Conservation (phyloP, 1,140 invertebrate species). For the Drosophila neocordata region DNA sequence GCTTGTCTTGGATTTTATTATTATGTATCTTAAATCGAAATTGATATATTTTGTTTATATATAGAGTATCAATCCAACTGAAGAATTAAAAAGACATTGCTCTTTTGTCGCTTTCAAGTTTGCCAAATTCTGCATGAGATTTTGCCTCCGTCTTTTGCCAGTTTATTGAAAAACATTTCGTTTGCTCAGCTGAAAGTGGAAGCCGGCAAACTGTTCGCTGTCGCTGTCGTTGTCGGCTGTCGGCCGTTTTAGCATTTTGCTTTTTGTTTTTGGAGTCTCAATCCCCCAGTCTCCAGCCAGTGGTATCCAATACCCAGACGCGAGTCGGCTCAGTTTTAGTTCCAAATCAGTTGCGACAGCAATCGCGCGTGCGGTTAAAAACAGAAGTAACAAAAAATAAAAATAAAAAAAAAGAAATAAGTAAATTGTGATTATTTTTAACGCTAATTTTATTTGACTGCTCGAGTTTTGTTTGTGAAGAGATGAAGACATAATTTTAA, state of each 20-base stretch:
- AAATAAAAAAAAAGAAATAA: background rate
- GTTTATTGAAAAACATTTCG: slow-evolving; percentile 47
- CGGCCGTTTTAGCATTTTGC: slow-evolving; percentile 3
- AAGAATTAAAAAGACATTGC: background rate
- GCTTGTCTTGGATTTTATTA: too few species aligned
- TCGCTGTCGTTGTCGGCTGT: slow-evolving; percentile 1
- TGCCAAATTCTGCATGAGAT: slow-evolving; percentile 25
- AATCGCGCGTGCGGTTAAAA: slow-evolving; percentile 70
- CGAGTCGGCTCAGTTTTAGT: slow-evolving; percentile 56
- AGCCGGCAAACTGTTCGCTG: slow-evolving; percentile 28
- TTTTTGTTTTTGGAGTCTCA: slow-evolving; percentile 9
- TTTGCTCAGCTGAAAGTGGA: slow-evolving; percentile 64
- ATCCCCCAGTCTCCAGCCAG: slow-evolving; percentile 19
- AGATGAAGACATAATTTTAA: slow-evolving; percentile 8
- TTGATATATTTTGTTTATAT: too few species aligned
- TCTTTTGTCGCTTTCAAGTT: slow-evolving; percentile 24
- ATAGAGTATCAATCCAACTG: too few species aligned
- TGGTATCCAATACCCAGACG: slow-evolving; percentile 21
- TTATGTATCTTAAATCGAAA: too few species aligned
- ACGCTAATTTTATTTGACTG: slow-evolving; percentile 64
- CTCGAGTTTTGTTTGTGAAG: slow-evolving; percentile 9
- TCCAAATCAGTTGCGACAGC: slow-evolving; percentile 73
- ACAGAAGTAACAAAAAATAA: slow-evolving; percentile 9
- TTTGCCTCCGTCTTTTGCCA: slow-evolving; percentile 7
- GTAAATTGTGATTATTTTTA: slow-evolving; percentile 22